Percentiles rank a stretch among this genome's conserved stretches.
These are phyloP conservation scores for Drosophila falleni DNA, from an alignment of 2,888 invertebrate species.

Conservation along the genomic window DNA sequence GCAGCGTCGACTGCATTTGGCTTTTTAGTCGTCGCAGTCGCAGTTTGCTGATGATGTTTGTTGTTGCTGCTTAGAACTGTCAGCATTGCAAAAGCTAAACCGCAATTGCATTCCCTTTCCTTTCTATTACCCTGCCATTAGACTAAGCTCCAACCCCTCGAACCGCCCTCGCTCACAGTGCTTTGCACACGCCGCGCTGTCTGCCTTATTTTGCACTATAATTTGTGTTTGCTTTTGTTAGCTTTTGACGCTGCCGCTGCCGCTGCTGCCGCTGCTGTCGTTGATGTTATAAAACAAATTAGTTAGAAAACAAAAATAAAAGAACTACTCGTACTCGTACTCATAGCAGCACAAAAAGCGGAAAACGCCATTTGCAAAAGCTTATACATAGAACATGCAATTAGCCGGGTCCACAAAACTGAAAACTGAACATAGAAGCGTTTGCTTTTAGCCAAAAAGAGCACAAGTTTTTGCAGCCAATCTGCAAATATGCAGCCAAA, in stretches of 20 bases:
- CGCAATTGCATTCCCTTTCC: slow-evolving; percentile 52
- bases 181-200: slow-evolving; percentile 72
- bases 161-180: slow-evolving; percentile 17
- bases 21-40: slow-evolving; percentile 20
- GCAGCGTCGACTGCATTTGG: slow-evolving; percentile 56
- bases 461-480: slow-evolving; percentile 15
- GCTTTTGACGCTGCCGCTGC: slow-evolving; percentile 24
- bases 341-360: slow-evolving; percentile 28
- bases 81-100: slow-evolving; percentile 73
- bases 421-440: slow-evolving; percentile 25
- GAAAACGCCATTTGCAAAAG: slow-evolving; percentile 51
- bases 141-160: slow-evolving; percentile 32
- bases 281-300: slow-evolving; percentile 78
- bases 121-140: slow-evolving; percentile 35
- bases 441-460: slow-evolving; percentile 16
- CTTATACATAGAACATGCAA: slow-evolving; percentile 66
- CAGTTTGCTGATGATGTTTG: slow-evolving; percentile 15
- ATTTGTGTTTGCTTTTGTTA: slow-evolving; percentile 67
- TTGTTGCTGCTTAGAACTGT: slow-evolving; percentile 52
- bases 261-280: slow-evolving; percentile 22
- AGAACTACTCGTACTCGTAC: slow-evolving; percentile 13
- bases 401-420: slow-evolving; percentile 59
- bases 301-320: slow-evolving; percentile 67
- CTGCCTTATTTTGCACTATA: slow-evolving; percentile 72
- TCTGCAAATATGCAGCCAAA: not conserved